phyloP scores from a whole-genome alignment of 2,888 invertebrate species.

The Geophilus truncorum region DNA sequence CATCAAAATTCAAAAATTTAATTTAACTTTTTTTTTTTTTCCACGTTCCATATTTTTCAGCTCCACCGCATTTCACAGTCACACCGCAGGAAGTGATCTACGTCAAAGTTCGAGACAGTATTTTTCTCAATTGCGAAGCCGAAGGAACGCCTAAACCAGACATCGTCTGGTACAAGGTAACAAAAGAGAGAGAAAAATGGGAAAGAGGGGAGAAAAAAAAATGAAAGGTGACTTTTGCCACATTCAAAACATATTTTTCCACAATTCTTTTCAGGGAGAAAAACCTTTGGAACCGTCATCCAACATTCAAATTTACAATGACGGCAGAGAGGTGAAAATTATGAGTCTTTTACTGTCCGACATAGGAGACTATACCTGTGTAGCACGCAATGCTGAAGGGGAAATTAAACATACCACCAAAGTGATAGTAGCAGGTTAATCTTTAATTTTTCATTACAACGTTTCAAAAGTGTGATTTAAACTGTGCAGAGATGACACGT shows the following conservation, averaged over 20 bases:
- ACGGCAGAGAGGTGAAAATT: slow-evolving; percentile 88
- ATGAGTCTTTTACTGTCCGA: slow-evolving; percentile 88
- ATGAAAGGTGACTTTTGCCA: no score
- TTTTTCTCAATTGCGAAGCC: slow-evolving; percentile 93
- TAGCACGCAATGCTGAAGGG: slow-evolving; percentile 91
- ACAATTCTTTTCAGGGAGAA: slow-evolving; percentile 55
- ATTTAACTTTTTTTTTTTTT: slow-evolving; percentile 14
- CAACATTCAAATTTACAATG: slow-evolving; percentile 84
- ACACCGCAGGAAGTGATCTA: slow-evolving; percentile 94
- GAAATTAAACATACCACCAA: slow-evolving; percentile 92
- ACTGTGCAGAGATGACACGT: no score
- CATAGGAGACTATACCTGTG: slow-evolving; percentile 94
- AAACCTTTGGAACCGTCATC: slow-evolving; percentile 83
- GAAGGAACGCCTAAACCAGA: slow-evolving; percentile 91
- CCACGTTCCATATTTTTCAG: slow-evolving; percentile 53
- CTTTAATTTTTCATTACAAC: neutral
- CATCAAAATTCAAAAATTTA: neutral
- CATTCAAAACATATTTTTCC: neutral
- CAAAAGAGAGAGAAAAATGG: neutral
- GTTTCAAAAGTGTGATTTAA: no score
- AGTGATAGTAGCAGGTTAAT: slow-evolving; percentile 81
- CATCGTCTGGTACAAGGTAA: slow-evolving; percentile 87
- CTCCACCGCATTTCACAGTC: slow-evolving; percentile 90
- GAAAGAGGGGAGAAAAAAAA: neutral
- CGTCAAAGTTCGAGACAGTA: slow-evolving; percentile 92